phyloP scores from a whole-genome alignment of 1,140 invertebrate genomes.

The Drosophila punjabiensis region DNA sequence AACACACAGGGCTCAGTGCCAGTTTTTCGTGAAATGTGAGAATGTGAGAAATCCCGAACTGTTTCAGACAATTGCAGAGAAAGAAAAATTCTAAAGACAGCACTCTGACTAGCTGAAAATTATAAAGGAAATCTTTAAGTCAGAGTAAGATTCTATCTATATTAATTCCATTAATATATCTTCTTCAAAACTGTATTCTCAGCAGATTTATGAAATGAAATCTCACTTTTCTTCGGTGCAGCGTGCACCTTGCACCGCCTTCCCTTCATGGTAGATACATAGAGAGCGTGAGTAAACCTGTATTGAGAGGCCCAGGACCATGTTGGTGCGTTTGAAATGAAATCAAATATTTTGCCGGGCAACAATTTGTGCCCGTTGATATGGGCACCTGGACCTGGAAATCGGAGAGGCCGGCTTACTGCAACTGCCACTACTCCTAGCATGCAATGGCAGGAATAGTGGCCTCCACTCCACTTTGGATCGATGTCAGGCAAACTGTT shows the following conservation, averaged over 20 bases:
- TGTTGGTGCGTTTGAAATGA: conserved; percentile 62
- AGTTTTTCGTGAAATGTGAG: conserved; percentile 41
- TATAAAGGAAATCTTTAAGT: too few species aligned
- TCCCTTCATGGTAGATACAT: background rate
- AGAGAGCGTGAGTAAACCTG: conserved; percentile 19
- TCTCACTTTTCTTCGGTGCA: conserved; percentile 8
- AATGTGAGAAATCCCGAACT: conserved; percentile 36
- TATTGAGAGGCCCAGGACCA: conserved; percentile 30
- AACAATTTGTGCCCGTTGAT: conserved; percentile 68
- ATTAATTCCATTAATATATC: too few species aligned
- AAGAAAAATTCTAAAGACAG: background rate
- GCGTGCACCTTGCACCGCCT: too few species aligned
- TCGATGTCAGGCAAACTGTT: conserved; percentile 45
- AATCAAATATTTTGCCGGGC: conserved; percentile 76
- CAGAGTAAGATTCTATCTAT: background rate
- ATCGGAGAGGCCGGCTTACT: conserved; percentile 1
- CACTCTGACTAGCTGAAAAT: too few species aligned
- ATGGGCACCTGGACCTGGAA: conserved; percentile 24
- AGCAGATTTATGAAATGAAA: background rate
- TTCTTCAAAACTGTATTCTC: background rate
- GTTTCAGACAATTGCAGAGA: background rate
- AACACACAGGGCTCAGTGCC: conserved; percentile 15
- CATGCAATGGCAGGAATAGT: background rate
- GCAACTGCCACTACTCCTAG: background rate
- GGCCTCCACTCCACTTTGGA: conserved; percentile 20